Percentiles rank a stretch among this genome's conserved stretches.
These are phyloP conservation scores for Zele albiditarsus DNA, from an alignment of 2,888 invertebrate species.

Conservation along the genomic window DNA sequence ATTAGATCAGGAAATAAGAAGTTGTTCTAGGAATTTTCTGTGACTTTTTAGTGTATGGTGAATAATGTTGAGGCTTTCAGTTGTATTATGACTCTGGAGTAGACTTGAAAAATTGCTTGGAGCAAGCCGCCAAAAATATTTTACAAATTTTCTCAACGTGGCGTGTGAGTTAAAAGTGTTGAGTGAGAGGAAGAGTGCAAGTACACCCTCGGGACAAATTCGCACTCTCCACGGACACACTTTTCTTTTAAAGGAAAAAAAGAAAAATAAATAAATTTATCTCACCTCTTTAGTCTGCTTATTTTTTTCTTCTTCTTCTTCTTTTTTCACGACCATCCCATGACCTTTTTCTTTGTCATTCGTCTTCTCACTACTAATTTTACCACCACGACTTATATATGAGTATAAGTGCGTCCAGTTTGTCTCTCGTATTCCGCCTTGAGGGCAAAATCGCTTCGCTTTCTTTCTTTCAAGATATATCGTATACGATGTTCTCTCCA, in stretches of 20 bases:
- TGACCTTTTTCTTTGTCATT: constrained; percentile 28
- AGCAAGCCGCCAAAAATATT: not conserved
- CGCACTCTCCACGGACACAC: constrained; percentile 61
- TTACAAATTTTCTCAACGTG: not conserved
- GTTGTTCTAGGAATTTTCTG: too few relatives aligned
- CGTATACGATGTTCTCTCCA: not conserved
- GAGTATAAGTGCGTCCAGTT: constrained; percentile 28
- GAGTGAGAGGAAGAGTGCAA: constrained; percentile 52
- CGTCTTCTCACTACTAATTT: constrained; percentile 38
- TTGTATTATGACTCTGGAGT: not conserved
- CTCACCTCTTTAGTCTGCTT: constrained; percentile 49
- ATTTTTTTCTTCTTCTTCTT: constrained; percentile 53
- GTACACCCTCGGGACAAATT: constrained; percentile 68
- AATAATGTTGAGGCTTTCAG: too few relatives aligned
- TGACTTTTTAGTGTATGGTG: too few relatives aligned
- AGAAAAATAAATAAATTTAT: constrained; percentile 39
- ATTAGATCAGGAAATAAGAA: too few relatives aligned
- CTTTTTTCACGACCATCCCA: constrained; percentile 4
- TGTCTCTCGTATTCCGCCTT: constrained; percentile 21
- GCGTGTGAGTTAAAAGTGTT: not conserved
- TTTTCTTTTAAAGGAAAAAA: constrained; percentile 50
- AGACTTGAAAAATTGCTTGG: constrained; percentile 33
- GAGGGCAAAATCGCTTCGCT: constrained; percentile 29
- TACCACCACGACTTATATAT: constrained; percentile 30
- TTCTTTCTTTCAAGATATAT: not conserved